These are phyloP conservation scores for Lutjanus argentimaculatus DNA, from an alignment of 2,797 vertebrate species.

Conservation along the genomic window DNA sequence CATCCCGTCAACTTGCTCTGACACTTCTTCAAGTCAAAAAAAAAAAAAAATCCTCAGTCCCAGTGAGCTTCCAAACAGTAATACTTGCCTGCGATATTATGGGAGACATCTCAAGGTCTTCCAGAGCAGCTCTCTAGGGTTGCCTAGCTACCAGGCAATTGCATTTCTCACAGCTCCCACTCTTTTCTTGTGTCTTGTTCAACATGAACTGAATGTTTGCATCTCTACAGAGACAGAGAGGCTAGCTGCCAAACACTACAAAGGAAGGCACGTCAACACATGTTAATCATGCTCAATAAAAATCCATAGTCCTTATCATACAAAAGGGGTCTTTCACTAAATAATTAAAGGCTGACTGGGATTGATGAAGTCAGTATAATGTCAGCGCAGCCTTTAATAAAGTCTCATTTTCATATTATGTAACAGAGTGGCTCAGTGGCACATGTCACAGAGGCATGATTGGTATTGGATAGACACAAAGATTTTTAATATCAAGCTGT, in stretches of 20 bases:
- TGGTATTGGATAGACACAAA: slow-evolving; percentile 41
- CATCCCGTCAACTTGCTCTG: slow-evolving; percentile 55
- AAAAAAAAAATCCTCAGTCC: slow-evolving; percentile 28
- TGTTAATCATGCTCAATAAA: slow-evolving; percentile 67
- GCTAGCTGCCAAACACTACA: slow-evolving; percentile 63
- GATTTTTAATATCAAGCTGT: slow-evolving; percentile 46
- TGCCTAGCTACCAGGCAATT: slow-evolving; percentile 84
- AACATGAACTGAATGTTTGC: slow-evolving; percentile 72
- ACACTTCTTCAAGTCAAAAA: slow-evolving; percentile 32
- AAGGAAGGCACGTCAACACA: slow-evolving; percentile 67
- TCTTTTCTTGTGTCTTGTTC: slow-evolving; percentile 77
- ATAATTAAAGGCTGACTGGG: slow-evolving; percentile 71
- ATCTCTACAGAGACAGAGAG: slow-evolving; percentile 48
- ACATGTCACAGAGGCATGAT: slow-evolving; percentile 53
- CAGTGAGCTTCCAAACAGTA: slow-evolving; percentile 57
- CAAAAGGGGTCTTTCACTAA: slow-evolving; percentile 64
- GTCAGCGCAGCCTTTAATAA: slow-evolving; percentile 68
- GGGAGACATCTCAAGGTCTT: slow-evolving; percentile 80
- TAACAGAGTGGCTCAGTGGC: slow-evolving; percentile 46
- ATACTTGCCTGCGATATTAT: slow-evolving; percentile 68
- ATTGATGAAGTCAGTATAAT: slow-evolving; percentile 64
- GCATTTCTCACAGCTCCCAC: slow-evolving; percentile 74
- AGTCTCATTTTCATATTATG: slow-evolving; percentile 54
- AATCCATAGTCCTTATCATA: slow-evolving; percentile 50
- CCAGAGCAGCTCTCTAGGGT: slow-evolving; percentile 79